phyloP scores from a whole-genome alignment of 1,140 invertebrate species.

The Eciton burchellii region DNA sequence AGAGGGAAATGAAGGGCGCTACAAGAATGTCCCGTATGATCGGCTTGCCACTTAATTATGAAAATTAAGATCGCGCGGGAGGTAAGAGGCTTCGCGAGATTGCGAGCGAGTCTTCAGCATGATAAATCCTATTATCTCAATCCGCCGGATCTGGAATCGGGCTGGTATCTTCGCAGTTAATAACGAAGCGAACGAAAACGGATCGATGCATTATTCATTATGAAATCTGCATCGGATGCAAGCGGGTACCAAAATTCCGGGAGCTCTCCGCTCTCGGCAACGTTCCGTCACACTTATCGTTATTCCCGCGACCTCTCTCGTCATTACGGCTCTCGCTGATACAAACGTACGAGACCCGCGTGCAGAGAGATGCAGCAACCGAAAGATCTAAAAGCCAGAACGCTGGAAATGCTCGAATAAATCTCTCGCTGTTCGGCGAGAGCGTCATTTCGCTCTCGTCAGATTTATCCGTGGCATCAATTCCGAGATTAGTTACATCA shows the following conservation, averaged over 20 bases:
- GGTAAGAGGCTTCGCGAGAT: slow-evolving; percentile 28
- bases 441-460: background rate
- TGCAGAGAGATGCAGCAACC: background rate
- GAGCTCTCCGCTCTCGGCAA: too few relatives aligned
- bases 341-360: background rate
- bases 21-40: background rate
- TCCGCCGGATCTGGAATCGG: slow-evolving; percentile 7
- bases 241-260: background rate
- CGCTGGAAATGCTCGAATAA: background rate
- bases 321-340: too few relatives aligned
- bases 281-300: too few relatives aligned
- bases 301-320: too few relatives aligned
- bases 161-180: background rate
- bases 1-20: background rate
- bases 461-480: background rate
- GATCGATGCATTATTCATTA: background rate
- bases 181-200: background rate
- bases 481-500: background rate
- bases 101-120: background rate
- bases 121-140: slow-evolving; percentile 43
- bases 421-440: background rate
- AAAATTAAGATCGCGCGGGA: slow-evolving; percentile 6
- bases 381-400: background rate
- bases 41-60: slow-evolving; percentile 38
- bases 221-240: too few relatives aligned